phyloP scores from a whole-genome alignment of 2,113 vertebrate genomes.

The Bufo gargarizans region DNA sequence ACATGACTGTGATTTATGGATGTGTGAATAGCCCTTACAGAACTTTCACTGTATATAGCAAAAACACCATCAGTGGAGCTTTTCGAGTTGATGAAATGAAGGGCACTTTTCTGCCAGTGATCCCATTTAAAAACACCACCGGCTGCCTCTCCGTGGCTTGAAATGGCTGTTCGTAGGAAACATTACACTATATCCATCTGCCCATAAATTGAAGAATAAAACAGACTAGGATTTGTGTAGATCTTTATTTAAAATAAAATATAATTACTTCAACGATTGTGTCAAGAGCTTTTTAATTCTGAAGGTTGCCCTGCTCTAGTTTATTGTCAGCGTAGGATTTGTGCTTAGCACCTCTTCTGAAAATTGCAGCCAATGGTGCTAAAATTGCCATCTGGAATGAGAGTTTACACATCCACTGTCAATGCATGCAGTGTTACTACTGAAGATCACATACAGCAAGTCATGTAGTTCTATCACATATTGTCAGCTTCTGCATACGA shows the following conservation, averaged over 20 bases:
- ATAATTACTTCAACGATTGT: not conserved
- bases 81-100: no score
- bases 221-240: not conserved
- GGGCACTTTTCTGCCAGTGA: no score
- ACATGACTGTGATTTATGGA: no score
- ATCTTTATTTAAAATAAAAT: not conserved
- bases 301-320: not conserved
- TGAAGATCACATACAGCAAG: not conserved
- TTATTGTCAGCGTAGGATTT: not conserved
- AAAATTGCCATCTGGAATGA: not conserved
- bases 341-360: not conserved
- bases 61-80: no score
- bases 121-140: no score
- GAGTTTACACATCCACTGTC: not conserved
- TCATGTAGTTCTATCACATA: not conserved
- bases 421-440: conserved; percentile 12
- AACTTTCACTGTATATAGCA: no score
- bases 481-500: not conserved
- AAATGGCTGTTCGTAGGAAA: no score
- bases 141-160: no score
- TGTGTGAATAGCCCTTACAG: no score
- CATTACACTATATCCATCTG: no score
- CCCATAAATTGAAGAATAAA: no score
- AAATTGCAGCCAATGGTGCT: not conserved
- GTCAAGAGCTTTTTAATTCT: not conserved